Evolutionary conservation across 2,113 vertebrate genomes (phyloP).

Genomic region (Tachycineta bicolor): DNA sequence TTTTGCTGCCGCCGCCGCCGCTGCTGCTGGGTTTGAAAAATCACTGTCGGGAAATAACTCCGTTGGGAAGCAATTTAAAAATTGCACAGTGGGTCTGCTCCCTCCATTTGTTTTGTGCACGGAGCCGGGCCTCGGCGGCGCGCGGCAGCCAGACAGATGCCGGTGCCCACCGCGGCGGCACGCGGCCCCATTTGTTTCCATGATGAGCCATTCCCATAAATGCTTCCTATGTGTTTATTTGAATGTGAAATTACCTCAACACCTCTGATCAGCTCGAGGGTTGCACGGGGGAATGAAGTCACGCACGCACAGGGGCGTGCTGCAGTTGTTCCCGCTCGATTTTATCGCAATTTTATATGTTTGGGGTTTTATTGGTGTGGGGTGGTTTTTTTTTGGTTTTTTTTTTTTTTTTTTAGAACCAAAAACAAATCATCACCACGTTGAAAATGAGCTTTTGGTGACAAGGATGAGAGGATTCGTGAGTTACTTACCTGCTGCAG

Average conservation of each 20-base stretch:
- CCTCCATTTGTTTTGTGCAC: neutral
- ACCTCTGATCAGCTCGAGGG: neutral
- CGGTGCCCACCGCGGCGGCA: neutral
- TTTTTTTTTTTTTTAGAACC: neutral
- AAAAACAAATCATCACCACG: rapidly evolving
- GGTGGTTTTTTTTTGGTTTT: neutral
- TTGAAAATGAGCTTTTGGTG: neutral
- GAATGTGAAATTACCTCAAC: slow-evolving; percentile 19
- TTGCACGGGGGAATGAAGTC: neutral
- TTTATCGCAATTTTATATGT: neutral
- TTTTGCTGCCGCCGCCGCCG: neutral
- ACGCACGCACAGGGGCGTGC: neutral
- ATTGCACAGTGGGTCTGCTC: neutral
- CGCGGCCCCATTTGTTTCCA: neutral
- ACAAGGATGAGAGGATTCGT: neutral
- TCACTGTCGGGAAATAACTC: neutral
- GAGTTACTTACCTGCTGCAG: neutral
- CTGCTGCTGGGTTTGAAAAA: neutral
- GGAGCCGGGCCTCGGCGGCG: neutral
- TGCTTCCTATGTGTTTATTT: neutral
- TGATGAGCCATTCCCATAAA: slow-evolving; percentile 4
- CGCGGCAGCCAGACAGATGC: neutral
- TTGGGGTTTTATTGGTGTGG: neutral
- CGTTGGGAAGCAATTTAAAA: slow-evolving; percentile 12
- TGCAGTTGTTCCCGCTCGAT: neutral